These are phyloP conservation scores for Corvus hawaiiensis DNA, from an alignment of 2,113 vertebrate genomes.

Conservation along the genomic window DNA sequence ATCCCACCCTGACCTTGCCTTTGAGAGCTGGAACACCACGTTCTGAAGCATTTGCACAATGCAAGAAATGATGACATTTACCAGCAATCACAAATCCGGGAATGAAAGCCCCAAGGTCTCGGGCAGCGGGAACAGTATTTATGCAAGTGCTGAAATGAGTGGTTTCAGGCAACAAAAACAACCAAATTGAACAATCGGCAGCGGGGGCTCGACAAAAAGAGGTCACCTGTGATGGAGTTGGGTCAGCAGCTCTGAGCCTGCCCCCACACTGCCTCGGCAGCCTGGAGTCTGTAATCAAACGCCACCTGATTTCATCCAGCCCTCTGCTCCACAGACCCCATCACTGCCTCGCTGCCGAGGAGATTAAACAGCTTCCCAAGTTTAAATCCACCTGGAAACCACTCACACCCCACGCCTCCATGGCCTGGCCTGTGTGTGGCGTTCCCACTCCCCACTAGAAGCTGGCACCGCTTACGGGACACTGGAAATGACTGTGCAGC, in stretches of 20 bases:
- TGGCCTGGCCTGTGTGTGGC: background rate
- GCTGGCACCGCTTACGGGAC: rapidly evolving
- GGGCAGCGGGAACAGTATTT: background rate
- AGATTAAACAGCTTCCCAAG: background rate
- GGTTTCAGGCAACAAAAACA: background rate
- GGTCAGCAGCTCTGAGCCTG: background rate
- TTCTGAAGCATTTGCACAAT: background rate
- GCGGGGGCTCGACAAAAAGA: background rate
- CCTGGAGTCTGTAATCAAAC: background rate
- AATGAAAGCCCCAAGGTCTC: constrained; percentile 25
- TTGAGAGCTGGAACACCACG: background rate
- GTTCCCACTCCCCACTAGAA: rapidly evolving
- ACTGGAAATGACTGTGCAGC: rapidly evolving
- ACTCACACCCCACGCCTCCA: background rate
- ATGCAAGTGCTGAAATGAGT: constrained; percentile 14
- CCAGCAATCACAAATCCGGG: background rate
- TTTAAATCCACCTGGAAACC: background rate
- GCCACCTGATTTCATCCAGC: background rate
- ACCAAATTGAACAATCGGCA: background rate
- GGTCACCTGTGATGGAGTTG: background rate
- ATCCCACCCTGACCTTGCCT: constrained; percentile 8
- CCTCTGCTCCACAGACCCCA: background rate
- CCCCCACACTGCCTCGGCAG: background rate
- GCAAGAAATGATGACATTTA: background rate
- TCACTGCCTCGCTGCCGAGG: rapidly evolving